These are phyloP conservation scores for Labeo catla DNA, from an alignment of 2,113 vertebrate species.

Conservation along the genomic window DNA sequence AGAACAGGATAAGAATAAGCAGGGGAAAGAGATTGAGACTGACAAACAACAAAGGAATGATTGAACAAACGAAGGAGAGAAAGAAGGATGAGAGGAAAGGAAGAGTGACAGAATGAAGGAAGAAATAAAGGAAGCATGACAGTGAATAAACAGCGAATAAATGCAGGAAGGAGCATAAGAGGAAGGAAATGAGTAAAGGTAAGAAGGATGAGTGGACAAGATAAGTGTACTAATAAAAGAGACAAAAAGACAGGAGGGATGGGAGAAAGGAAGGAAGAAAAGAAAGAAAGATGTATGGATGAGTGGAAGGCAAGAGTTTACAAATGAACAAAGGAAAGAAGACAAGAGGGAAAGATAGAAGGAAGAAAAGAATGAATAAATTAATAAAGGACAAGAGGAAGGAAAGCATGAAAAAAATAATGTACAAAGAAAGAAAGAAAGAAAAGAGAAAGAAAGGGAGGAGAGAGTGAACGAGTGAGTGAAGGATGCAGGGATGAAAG, in stretches of 20 bases:
- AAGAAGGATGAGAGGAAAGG: not conserved
- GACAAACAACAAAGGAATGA: constrained; percentile 50
- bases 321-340: not conserved
- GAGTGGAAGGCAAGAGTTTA: not conserved
- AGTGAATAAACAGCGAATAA: not conserved
- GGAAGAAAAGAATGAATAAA: not conserved
- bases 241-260: not conserved
- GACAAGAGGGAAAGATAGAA: not conserved
- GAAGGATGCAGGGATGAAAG: not conserved
- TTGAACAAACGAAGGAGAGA: not conserved
- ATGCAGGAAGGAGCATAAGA: not conserved
- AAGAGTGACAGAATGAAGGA: not conserved
- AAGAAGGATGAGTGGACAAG: not conserved
- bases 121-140: not conserved
- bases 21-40: constrained; percentile 39
- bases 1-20: constrained; percentile 43
- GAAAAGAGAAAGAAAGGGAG: not conserved
- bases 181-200: not conserved
- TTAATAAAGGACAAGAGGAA: not conserved
- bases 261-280: not conserved
- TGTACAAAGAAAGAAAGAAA: not conserved
- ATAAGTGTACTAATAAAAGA: not conserved
- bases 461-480: not conserved
- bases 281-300: not conserved
- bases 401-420: not conserved